Evolutionary conservation across 2,797 vertebrate genomes (phyloP).

Genomic region (Pipistrellus nathusii): DNA sequence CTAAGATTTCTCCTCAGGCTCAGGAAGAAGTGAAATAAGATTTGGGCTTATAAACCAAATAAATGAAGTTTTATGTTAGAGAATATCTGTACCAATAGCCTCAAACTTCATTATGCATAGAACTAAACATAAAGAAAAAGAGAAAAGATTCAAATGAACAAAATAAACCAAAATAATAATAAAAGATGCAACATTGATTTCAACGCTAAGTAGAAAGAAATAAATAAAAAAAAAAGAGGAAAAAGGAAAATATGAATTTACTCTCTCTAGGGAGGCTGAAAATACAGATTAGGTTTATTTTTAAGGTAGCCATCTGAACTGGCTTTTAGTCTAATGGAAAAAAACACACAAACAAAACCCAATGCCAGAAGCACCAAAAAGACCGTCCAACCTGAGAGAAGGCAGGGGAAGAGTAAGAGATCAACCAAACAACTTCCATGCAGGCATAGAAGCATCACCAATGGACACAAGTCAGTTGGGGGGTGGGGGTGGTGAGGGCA

Average conservation of each 20-base stretch:
- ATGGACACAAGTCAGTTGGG: no score
- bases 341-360: no score
- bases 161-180: not conserved
- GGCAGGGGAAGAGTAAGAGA: no score
- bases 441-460: no score
- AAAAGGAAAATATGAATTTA: not conserved
- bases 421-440: no score
- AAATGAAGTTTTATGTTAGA: constrained; percentile 59
- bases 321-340: not conserved
- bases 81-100: not conserved
- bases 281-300: not conserved
- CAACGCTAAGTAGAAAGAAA: not conserved
- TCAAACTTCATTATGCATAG: not conserved
- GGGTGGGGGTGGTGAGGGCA: no score
- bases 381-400: no score
- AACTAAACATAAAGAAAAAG: not conserved
- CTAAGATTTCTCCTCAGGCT: constrained; percentile 58
- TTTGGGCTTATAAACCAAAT: constrained; percentile 60
- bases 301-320: not conserved
- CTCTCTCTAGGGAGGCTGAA: not conserved
- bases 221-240: not conserved
- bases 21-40: constrained; percentile 47
- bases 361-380: no score
- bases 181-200: not conserved
- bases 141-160: constrained; percentile 42